A percentile compares a stretch with the other conserved stretches of the same genome.
phyloP scores from a whole-genome alignment of 2,113 vertebrate genomes.

The Coracopsis vasa region DNA sequence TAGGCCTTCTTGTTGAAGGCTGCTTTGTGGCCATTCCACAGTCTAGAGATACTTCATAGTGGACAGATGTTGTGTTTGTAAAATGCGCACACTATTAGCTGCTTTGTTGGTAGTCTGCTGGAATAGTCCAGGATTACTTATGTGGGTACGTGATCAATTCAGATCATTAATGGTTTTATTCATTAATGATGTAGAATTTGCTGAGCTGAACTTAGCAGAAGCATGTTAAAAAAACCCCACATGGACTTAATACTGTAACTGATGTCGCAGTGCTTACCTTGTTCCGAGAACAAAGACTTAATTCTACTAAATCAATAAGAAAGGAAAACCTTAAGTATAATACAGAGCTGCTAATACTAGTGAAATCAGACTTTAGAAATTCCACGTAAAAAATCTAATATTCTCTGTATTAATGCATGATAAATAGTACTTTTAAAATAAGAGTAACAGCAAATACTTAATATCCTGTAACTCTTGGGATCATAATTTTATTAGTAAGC shows the following conservation, averaged over 20 bases:
- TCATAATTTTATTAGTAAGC: not conserved
- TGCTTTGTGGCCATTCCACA: not conserved
- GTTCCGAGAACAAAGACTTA: not conserved
- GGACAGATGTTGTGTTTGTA: not conserved
- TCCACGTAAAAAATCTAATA: not conserved
- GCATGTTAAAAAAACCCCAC: rapidly evolving
- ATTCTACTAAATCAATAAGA: not conserved
- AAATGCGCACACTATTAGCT: not conserved
- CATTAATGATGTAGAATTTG: not conserved
- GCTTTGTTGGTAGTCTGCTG: not conserved
- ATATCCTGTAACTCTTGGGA: not conserved
- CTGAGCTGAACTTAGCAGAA: not conserved
- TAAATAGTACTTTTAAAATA: not conserved
- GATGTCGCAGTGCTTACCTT: not conserved
- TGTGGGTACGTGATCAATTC: not conserved
- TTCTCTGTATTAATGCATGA: not conserved
- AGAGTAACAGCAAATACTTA: not conserved
- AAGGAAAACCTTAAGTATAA: not conserved
- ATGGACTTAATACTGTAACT: not conserved
- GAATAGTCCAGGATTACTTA: not conserved
- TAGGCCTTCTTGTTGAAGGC: not conserved
- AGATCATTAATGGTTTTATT: not conserved
- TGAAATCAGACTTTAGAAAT: not conserved
- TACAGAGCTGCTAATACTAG: not conserved
- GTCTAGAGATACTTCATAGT: not conserved